Percentiles rank a stretch among this genome's conserved stretches.
These are phyloP conservation scores for Cephalopholis sonnerati DNA, from an alignment of 2,113 vertebrate genomes.

Conservation along the genomic window DNA sequence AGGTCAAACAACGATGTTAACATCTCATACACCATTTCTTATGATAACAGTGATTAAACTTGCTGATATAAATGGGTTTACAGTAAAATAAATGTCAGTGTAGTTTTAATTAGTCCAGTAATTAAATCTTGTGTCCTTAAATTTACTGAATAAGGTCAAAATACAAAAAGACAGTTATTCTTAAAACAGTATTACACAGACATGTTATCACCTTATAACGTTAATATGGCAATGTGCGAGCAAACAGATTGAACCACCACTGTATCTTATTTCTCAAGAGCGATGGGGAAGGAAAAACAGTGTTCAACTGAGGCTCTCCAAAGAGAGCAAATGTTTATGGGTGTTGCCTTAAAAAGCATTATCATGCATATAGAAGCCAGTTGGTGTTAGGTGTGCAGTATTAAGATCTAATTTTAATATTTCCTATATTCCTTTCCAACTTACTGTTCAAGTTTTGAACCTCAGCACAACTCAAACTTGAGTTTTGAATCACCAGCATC, in stretches of 20 bases:
- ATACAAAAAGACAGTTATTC: not conserved
- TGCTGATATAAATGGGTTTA: not conserved
- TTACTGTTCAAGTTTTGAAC: not conserved
- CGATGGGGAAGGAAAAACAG: not conserved
- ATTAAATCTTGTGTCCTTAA: not conserved
- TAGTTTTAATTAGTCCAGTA: not conserved
- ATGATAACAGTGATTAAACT: not conserved
- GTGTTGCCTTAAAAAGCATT: not conserved
- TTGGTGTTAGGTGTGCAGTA: not conserved
- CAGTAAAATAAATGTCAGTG: not conserved
- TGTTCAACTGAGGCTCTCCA: not conserved
- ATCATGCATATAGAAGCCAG: no score
- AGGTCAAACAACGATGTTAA: conserved; percentile 22
- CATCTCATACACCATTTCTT: not conserved
- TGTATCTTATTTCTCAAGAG: not conserved
- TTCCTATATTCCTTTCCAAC: not conserved
- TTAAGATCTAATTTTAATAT: not conserved
- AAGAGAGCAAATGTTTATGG: not conserved
- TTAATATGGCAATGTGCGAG: not conserved
- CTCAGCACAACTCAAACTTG: not conserved
- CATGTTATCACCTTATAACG: not conserved
- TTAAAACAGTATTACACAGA: not conserved
- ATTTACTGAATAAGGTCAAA: not conserved
- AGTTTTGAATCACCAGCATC: not conserved
- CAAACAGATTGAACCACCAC: not conserved